Evolutionary conservation across 2,113 vertebrate genomes (phyloP).

Genomic region (Phyllostomus hastatus): DNA sequence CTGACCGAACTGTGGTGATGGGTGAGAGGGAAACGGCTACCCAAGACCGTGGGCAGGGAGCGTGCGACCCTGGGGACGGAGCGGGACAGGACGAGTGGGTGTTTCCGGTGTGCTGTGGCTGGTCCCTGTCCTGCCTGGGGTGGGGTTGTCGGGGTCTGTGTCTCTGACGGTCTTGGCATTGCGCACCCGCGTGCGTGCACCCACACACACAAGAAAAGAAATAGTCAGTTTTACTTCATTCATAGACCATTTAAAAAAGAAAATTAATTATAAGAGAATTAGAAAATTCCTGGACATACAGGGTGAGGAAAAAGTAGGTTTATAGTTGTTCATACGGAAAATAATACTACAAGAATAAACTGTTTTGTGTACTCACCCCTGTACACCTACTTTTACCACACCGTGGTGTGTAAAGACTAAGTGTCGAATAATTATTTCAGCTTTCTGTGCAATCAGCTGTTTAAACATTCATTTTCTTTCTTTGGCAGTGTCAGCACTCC

Average conservation of each 20-base stretch:
- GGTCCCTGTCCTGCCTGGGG: not conserved
- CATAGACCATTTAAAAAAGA: not conserved
- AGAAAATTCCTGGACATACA: not conserved
- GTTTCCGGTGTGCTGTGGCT: not conserved
- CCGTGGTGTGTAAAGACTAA: not conserved
- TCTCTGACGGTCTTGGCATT: not conserved
- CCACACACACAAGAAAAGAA: not conserved
- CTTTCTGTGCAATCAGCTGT: not conserved
- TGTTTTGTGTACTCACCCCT: not conserved
- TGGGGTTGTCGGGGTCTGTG: not conserved
- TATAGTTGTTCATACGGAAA: not conserved
- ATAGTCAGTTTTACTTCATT: not conserved
- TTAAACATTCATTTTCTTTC: not conserved
- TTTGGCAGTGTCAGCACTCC: not conserved
- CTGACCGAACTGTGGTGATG: not conserved
- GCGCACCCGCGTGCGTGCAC: no score
- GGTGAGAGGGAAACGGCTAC: not conserved
- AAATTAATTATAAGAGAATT: not conserved
- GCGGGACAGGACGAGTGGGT: not conserved
- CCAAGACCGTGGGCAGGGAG: not conserved
- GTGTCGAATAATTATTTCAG: not conserved
- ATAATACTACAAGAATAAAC: not conserved
- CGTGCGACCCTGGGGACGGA: not conserved
- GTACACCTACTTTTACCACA: not conserved
- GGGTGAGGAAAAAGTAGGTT: not conserved